Conservation (phyloP, 2,113 vertebrate species). For the Eulacestoma nigropectus region DNA sequence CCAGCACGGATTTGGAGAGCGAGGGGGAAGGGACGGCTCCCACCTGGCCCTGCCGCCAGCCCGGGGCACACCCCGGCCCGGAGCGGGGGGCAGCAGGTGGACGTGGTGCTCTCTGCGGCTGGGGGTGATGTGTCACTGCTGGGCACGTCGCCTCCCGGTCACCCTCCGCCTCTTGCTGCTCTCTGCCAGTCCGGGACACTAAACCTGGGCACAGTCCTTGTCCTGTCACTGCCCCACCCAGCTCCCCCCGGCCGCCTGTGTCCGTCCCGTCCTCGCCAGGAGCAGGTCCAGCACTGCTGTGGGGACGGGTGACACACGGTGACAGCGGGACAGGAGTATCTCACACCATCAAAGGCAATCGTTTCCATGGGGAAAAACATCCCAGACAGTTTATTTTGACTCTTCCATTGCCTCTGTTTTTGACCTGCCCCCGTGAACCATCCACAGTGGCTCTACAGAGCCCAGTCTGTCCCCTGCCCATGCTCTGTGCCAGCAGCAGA, state of each 20-base stretch:
- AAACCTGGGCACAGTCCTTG: background rate
- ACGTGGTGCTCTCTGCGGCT: background rate
- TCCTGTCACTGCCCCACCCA: background rate
- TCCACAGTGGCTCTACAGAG: background rate
- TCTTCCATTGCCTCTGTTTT: background rate
- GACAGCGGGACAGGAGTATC: background rate
- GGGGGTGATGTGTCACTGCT: background rate
- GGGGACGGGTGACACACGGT: background rate
- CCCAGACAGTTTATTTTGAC: background rate
- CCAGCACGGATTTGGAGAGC: accelerated
- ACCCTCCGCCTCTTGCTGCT: background rate
- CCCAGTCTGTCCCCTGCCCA: accelerated
- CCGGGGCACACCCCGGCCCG: accelerated
- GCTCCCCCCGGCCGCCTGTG: background rate
- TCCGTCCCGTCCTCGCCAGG: accelerated
- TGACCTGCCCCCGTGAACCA: background rate
- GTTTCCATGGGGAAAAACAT: background rate
- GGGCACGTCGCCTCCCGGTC: background rate
- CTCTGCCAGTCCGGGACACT: background rate
- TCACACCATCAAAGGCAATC: accelerated
- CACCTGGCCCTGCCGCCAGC: accelerated
- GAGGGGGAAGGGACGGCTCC: background rate
- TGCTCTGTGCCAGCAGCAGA: background rate
- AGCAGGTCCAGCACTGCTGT: background rate
- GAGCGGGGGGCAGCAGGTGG: background rate